Evolutionary conservation across 2,113 vertebrate species (phyloP).

Genomic region (Salvelinus namaycush): DNA sequence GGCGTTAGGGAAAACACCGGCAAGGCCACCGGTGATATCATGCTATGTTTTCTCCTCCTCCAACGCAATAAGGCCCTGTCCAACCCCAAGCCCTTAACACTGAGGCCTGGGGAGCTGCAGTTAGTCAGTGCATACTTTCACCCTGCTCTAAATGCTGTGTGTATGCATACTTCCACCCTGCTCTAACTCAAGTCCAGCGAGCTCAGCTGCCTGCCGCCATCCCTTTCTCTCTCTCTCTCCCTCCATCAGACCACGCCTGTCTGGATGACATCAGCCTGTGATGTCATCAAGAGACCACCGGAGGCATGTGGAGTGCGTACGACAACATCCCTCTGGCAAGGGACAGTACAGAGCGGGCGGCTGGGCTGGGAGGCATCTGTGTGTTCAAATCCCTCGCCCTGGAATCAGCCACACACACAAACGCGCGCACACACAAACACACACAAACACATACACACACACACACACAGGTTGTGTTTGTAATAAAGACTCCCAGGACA

Average conservation of each 20-base stretch:
- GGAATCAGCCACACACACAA: not conserved
- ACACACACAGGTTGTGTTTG: conserved; percentile 27
- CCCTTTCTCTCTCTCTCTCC: conserved; percentile 1
- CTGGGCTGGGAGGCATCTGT: conserved; percentile 67
- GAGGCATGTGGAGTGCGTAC: conserved; percentile 63
- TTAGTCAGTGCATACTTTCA: conserved; percentile 54
- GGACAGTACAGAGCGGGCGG: not conserved
- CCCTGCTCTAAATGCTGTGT: conserved; percentile 53
- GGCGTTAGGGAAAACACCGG: not conserved
- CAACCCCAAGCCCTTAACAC: conserved; percentile 57
- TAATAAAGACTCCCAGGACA: conserved; percentile 54
- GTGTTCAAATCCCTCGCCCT: conserved; percentile 42
- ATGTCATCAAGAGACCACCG: conserved; percentile 77
- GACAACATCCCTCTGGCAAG: conserved; percentile 72
- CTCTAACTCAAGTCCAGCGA: conserved; percentile 42
- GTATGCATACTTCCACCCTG: conserved; percentile 65
- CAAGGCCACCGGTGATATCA: conserved; percentile 25
- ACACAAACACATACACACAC: no score
- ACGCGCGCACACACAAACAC: no score
- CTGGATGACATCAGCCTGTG: conserved; percentile 76
- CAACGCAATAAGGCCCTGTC: conserved; percentile 53
- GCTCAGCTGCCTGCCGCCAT: conserved; percentile 62
- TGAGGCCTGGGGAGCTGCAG: conserved; percentile 52
- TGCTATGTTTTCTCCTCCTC: conserved; percentile 17
- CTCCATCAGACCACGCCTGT: conserved; percentile 65